Percentiles rank a stretch among this genome's conserved stretches.
These are phyloP conservation scores for Scaptomyza flava DNA, from an alignment of 2,888 invertebrate species.

Conservation along the genomic window DNA sequence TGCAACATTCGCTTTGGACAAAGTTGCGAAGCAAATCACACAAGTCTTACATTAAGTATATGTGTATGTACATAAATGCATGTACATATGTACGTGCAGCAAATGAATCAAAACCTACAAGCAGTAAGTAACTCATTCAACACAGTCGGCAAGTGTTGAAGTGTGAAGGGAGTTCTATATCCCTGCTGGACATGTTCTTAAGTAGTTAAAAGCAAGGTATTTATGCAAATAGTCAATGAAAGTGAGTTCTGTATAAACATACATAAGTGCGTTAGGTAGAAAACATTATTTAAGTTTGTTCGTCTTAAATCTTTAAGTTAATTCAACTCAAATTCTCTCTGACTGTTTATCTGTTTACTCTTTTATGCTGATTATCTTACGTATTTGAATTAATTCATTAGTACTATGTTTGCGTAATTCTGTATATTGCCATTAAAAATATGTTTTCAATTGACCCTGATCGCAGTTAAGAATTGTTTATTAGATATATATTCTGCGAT, in stretches of 20 bases:
- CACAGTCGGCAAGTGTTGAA: slow-evolving; percentile 44
- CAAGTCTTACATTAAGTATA: slow-evolving; percentile 29
- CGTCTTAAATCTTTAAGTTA: not conserved
- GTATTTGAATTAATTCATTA: not conserved
- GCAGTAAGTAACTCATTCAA: slow-evolving; percentile 26
- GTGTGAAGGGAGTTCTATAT: slow-evolving; percentile 27
- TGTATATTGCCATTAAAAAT: slow-evolving; percentile 23
- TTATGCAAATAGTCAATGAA: not conserved
- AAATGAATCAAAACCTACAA: slow-evolving; percentile 65
- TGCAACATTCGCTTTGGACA: slow-evolving; percentile 35
- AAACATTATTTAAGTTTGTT: slow-evolving; percentile 28
- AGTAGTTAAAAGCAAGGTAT: slow-evolving; percentile 13
- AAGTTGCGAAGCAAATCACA: slow-evolving; percentile 57
- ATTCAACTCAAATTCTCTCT: not conserved
- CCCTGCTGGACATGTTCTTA: slow-evolving; percentile 11
- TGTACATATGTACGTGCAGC: slow-evolving; percentile 57
- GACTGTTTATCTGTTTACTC: slow-evolving; percentile 18
- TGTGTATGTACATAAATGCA: slow-evolving; percentile 9
- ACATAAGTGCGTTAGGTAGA: not conserved
- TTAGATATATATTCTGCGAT: slow-evolving; percentile 2
- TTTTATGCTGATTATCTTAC: slow-evolving; percentile 5
- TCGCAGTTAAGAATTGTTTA: too few relatives aligned
- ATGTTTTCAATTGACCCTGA: too few relatives aligned
- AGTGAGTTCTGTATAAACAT: not conserved
- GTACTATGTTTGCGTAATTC: too few relatives aligned